Evolutionary conservation across 2,113 vertebrate genomes (phyloP).

Genomic region (Hemibagrus wyckioides): DNA sequence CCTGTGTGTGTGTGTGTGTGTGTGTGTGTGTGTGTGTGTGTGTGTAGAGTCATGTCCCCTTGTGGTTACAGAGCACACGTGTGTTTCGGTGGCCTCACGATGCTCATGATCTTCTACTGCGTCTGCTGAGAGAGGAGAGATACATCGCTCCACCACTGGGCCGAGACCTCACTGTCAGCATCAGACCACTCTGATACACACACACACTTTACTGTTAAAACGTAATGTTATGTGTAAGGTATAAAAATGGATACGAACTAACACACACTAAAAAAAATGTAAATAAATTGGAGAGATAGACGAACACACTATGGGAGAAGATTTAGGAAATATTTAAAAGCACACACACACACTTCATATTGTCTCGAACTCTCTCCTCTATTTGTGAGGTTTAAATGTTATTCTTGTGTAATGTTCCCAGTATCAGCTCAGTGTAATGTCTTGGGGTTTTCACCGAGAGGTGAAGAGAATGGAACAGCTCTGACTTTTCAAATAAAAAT

Average conservation of each 20-base stretch:
- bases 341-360: not conserved
- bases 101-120: constrained; percentile 84
- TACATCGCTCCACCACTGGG: constrained; percentile 83
- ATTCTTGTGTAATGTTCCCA: not conserved
- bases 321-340: not conserved
- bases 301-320: not conserved
- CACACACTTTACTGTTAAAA: not conserved
- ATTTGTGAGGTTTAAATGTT: not conserved
- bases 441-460: not conserved
- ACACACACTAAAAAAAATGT: not conserved
- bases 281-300: not conserved
- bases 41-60: constrained; percentile 84
- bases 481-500: not conserved
- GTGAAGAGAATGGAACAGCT: not conserved
- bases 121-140: constrained; percentile 88
- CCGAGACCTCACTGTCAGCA: constrained; percentile 82
- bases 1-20: not conserved
- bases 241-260: not conserved
- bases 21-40: constrained; percentile 20
- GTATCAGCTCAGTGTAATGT: not conserved
- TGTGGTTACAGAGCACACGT: constrained; percentile 91
- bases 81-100: constrained; percentile 88
- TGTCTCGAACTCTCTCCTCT: not conserved
- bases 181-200: constrained; percentile 62
- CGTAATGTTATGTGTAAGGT: not conserved